These are phyloP conservation scores for Bombyx mandarina DNA, from an alignment of 1,140 invertebrate species.

Conservation along the genomic window DNA sequence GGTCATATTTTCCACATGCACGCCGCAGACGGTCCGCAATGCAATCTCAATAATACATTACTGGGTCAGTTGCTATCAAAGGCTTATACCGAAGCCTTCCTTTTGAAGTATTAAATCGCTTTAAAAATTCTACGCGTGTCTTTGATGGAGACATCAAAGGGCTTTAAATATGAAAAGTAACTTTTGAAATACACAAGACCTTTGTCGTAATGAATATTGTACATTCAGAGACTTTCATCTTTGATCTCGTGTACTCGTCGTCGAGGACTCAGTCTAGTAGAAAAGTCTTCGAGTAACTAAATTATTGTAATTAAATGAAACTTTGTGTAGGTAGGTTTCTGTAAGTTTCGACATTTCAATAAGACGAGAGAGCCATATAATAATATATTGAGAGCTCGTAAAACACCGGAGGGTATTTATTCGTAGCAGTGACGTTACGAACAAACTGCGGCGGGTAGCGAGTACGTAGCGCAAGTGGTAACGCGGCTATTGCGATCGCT, in stretches of 20 bases:
- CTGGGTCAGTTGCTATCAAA: conserved; percentile 42
- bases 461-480: conserved; percentile 2
- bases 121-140: conserved; percentile 39
- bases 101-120: conserved; percentile 37
- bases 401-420: conserved; percentile 13
- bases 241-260: too few relatives aligned
- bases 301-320: too few relatives aligned
- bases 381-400: conserved; percentile 14
- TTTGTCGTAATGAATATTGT: conserved; percentile 8
- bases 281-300: too few relatives aligned
- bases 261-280: too few relatives aligned
- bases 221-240: too few relatives aligned
- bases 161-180: conserved; percentile 7
- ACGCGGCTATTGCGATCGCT: conserved; percentile 18
- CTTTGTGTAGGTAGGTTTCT: too few relatives aligned
- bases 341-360: too few relatives aligned
- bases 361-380: too few relatives aligned
- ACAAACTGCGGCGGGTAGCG: conserved; percentile 3
- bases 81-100: conserved; percentile 35
- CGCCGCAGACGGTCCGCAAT: conserved; percentile 22
- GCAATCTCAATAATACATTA: conserved; percentile 50
- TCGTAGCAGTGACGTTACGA: conserved; percentile 4
- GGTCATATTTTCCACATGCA: conserved; percentile 33
- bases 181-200: conserved; percentile 2
- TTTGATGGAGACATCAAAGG: conserved; percentile 40